Evolutionary conservation across 2,797 vertebrate species (phyloP).

Genomic region (Spondyliosoma cantharus): DNA sequence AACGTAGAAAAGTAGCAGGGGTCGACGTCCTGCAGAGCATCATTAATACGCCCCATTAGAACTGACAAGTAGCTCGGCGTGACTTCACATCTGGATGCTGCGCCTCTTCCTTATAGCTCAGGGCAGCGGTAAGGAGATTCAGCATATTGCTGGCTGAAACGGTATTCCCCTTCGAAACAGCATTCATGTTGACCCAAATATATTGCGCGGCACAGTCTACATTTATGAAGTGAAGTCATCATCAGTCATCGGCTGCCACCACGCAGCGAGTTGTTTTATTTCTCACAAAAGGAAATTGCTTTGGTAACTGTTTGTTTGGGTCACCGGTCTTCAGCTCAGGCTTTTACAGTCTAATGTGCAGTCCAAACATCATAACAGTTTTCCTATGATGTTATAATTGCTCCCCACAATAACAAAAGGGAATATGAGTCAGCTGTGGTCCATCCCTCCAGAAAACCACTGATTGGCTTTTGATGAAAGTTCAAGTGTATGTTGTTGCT

Average conservation of each 20-base stretch:
- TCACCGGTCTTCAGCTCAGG: conserved; percentile 41
- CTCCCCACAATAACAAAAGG: conserved; percentile 52
- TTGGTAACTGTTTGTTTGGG: conserved; percentile 44
- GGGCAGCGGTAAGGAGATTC: conserved; percentile 30
- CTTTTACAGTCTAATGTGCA: conserved; percentile 51
- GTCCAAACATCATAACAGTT: conserved; percentile 59
- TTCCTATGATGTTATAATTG: conserved; percentile 58
- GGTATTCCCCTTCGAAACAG: conserved; percentile 29
- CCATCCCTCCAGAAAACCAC: conserved; percentile 50
- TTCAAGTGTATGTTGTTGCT: conserved; percentile 39
- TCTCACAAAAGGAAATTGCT: conserved; percentile 39
- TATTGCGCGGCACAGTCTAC: conserved; percentile 21
- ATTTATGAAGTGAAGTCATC: conserved; percentile 39
- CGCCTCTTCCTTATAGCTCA: conserved; percentile 60
- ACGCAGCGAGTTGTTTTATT: conserved; percentile 41
- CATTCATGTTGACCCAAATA: conserved; percentile 46
- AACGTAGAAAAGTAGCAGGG: conserved; percentile 52
- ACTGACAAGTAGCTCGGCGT: conserved; percentile 63
- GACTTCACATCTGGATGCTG: conserved; percentile 78
- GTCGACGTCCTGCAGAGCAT: conserved; percentile 59
- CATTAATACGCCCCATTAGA: conserved; percentile 74
- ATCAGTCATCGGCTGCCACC: conserved; percentile 51
- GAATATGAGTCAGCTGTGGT: conserved; percentile 63
- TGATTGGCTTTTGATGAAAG: conserved; percentile 63
- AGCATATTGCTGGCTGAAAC: conserved; percentile 44